Evolutionary conservation across 2,797 vertebrate species (phyloP), one percentile per base, ranked within the genome.

Genomic region (Percopsis omiscomaycus): DNA sequence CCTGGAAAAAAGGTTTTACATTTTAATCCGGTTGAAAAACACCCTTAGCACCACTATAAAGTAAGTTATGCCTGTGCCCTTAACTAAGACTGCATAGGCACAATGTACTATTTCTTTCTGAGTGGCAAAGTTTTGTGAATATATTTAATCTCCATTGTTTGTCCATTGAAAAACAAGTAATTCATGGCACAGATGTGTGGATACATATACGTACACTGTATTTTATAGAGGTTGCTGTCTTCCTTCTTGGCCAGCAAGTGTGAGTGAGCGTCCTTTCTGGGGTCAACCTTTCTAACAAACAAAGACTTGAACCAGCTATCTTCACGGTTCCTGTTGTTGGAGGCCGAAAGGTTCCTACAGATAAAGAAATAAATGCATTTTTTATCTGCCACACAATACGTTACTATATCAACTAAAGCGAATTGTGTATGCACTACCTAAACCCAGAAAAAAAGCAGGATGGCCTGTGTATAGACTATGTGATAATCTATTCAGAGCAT

Each of bases 261-360:
- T 74, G 96, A 97, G 84, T 99, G 97, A 55, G 97, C 96, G 16
- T 98, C 96, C 86, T 97, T 99, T 81, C 97, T 93, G 13, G 97
- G 96, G 67, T 97, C 94, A 1, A 99, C 97, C 69, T 98, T 98
- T 80, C 96, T 93, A 42, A 98, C 96, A 85, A 99, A 98, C 15
- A 99, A 92, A 12, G 97, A 96, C 83, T 96, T 96, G 66, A 99
- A 86, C 96, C 97, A 98, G 87, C 96, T 97, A 80, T 98, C 96
- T 72, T 98, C 95, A 27, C 91, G 81, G 62, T 86, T 74, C 70
- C 85, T 91, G 74, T 77, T 79, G 61, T 62, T 76, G 12, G 91
- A 92, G 44, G 81, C 92, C 1, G 85, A 87, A 65, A 95, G 80
- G 3, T 76, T 89, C 91, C 97, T 98, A 80, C 16, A 32, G 30